These are phyloP conservation scores for Rhyacichthys aspro DNA, from an alignment of 2,797 vertebrate species.

Conservation along the genomic window DNA sequence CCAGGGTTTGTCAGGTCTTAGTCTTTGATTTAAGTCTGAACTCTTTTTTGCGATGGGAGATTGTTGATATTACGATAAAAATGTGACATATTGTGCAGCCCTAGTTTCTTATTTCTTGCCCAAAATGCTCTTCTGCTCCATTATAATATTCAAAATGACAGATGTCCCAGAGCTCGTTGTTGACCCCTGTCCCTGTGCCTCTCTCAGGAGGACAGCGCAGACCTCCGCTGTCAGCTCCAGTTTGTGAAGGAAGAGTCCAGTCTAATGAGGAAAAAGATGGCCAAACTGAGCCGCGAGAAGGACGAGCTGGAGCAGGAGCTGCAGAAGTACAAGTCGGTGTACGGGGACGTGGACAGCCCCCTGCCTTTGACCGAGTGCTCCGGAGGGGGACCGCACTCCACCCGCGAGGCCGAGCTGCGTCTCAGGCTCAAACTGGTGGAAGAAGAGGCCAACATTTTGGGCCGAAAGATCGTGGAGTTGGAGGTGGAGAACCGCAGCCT, in stretches of 20 bases:
- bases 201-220: constrained; percentile 94
- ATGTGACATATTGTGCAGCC: too few relatives aligned
- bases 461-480: constrained; percentile 96
- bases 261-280: constrained; percentile 98
- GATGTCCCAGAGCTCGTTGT: not conserved
- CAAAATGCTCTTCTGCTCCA: too few relatives aligned
- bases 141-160: not conserved
- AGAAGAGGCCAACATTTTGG: constrained; percentile 97
- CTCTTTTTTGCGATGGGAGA: too few relatives aligned
- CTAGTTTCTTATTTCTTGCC: too few relatives aligned
- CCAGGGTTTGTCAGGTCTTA: too few relatives aligned
- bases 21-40: too few relatives aligned
- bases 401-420: constrained; percentile 87
- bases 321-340: constrained; percentile 94
- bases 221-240: constrained; percentile 96
- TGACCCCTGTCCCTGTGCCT: not conserved
- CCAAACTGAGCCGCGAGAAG: constrained; percentile 93
- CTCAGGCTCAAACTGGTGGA: constrained; percentile 94
- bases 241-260: constrained; percentile 96
- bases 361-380: constrained; percentile 85
- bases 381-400: constrained; percentile 90
- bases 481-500: constrained; percentile 98
- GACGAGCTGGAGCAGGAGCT: constrained; percentile 95
- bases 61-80: too few relatives aligned
- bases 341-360: constrained; percentile 95